Percentiles rank a stretch among this genome's conserved stretches.
Evolutionary conservation across 2,888 invertebrate species (phyloP).

Genomic region (Eubasilissa splendida): DNA sequence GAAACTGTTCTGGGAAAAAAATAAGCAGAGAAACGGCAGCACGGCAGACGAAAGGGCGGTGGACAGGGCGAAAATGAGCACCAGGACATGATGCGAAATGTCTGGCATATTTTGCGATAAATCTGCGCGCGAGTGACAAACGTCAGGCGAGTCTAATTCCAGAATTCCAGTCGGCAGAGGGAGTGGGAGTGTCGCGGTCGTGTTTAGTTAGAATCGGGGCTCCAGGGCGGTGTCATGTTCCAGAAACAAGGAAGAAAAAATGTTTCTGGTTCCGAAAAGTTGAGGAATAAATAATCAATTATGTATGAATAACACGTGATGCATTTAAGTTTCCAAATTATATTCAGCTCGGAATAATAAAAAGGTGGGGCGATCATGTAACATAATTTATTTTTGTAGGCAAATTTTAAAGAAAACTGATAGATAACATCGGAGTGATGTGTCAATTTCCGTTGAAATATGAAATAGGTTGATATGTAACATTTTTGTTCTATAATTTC

Average conservation of each 20-base stretch:
- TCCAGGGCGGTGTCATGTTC: not conserved
- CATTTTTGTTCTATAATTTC: too few relatives aligned
- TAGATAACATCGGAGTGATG: too few relatives aligned
- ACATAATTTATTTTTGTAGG: too few relatives aligned
- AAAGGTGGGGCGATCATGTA: too few relatives aligned
- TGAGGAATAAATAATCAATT: too few relatives aligned
- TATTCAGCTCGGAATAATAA: too few relatives aligned
- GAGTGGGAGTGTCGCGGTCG: constrained; percentile 5
- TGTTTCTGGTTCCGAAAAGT: not conserved
- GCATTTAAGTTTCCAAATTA: too few relatives aligned
- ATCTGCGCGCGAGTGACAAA: constrained; percentile 41
- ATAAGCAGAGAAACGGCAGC: not conserved
- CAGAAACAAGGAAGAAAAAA: not conserved
- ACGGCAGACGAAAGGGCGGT: constrained; percentile 18
- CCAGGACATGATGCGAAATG: constrained; percentile 32
- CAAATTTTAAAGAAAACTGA: too few relatives aligned
- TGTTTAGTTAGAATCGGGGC: not conserved
- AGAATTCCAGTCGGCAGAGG: constrained; percentile 31
- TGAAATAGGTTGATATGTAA: too few relatives aligned
- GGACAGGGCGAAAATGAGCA: constrained; percentile 34
- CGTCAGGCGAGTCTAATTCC: constrained; percentile 36
- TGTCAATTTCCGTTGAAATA: too few relatives aligned
- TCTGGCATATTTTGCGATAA: constrained; percentile 42
- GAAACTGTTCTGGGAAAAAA: constrained; percentile 17
- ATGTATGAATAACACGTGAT: too few relatives aligned